These are phyloP conservation scores for Synergus umbraculus DNA, from an alignment of 2,888 invertebrate genomes.

Conservation along the genomic window DNA sequence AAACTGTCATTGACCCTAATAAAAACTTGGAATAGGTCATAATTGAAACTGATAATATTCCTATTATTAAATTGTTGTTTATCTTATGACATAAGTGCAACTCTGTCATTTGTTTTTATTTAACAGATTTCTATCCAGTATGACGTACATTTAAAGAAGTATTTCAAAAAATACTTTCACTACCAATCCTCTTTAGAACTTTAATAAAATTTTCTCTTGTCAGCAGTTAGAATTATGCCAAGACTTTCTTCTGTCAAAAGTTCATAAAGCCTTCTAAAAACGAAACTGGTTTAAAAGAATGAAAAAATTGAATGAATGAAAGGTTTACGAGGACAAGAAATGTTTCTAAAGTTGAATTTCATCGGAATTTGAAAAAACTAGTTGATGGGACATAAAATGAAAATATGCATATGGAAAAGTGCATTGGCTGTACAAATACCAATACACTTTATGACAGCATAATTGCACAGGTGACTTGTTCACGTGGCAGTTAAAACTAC, in stretches of 20 bases:
- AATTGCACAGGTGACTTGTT: slow-evolving; percentile 20
- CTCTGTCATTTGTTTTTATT: not conserved
- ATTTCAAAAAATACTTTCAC: not conserved
- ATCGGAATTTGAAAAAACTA: not conserved
- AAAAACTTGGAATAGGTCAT: slow-evolving; percentile 17
- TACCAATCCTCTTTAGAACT: too few species aligned
- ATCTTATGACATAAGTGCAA: not conserved
- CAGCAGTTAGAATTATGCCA: too few species aligned
- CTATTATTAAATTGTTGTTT: not conserved
- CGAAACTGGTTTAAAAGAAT: too few species aligned
- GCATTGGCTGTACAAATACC: slow-evolving; percentile 10
- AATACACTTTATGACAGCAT: slow-evolving; percentile 14
- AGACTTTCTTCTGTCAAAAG: too few species aligned
- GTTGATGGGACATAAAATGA: not conserved
- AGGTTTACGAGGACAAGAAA: not conserved
- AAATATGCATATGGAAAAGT: slow-evolving; percentile 14
- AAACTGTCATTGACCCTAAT: slow-evolving; percentile 15
- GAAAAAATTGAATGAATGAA: not conserved
- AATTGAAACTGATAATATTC: slow-evolving; percentile 19
- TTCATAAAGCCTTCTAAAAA: too few species aligned
- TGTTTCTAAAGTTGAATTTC: not conserved
- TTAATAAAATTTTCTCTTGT: too few species aligned
- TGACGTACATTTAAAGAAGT: not conserved
- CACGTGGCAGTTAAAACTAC: slow-evolving; percentile 33
- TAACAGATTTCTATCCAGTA: not conserved